phyloP scores from a whole-genome alignment of 2,113 vertebrate genomes.

The Pungitius pungitius region DNA sequence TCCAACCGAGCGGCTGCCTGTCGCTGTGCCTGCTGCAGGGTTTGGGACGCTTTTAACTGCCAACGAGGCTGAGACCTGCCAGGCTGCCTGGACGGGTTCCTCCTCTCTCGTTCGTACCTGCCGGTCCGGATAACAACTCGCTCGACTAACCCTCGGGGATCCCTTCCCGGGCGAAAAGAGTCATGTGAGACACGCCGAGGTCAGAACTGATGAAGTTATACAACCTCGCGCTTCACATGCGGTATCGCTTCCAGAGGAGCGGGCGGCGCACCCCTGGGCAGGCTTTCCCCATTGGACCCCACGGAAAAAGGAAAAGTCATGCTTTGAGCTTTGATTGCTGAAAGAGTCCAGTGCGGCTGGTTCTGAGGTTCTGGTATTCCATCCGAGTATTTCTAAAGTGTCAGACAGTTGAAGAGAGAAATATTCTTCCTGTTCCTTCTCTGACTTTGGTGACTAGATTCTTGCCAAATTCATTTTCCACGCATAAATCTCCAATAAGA shows the following conservation, averaged over 20 bases:
- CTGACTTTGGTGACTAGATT: neutral
- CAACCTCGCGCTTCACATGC: neutral
- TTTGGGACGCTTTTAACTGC: constrained; percentile 59
- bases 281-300: neutral
- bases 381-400: neutral
- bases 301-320: neutral
- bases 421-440: neutral
- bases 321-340: neutral
- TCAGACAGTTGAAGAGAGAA: neutral
- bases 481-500: neutral
- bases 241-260: neutral
- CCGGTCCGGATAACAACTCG: constrained; percentile 13
- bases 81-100: constrained; percentile 80
- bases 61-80: constrained; percentile 72
- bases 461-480: neutral
- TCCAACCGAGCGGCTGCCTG: constrained; percentile 26
- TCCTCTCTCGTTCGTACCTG: constrained; percentile 30
- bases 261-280: neutral
- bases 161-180: constrained; percentile 4
- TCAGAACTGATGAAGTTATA: neutral
- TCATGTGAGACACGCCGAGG: constrained; percentile 39
- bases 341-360: neutral
- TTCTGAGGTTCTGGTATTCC: neutral
- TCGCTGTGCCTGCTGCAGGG: constrained; percentile 34
- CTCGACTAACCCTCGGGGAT: constrained; percentile 20